Base-by-base conservation (phyloP, 2,113 vertebrate species). In the Aythya baeri region DNA sequence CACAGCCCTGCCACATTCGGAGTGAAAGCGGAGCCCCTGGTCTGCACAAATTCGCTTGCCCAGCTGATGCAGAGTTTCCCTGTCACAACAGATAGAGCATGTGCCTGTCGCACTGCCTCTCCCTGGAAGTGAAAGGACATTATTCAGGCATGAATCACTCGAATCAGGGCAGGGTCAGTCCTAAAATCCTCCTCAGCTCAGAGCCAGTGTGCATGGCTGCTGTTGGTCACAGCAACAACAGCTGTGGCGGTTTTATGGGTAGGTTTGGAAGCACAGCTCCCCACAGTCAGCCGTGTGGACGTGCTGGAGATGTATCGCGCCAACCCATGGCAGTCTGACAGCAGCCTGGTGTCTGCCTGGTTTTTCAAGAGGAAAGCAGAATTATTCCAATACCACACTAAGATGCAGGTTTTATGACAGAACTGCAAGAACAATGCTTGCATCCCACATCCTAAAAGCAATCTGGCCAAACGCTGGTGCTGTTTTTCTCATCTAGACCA, bases 61-160 rank as follows among this genome's bases (percentile, higher is more conserved):
- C 32, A 44, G 89, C 81, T 76, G 78, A 91, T 54, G 84, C 50
- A 50, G 79, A 94, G 26, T 79, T 87, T 94, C 93, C 88, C 90
- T 97, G 93, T 90, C 93, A 44, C 84, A 95, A 66, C 43, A 52
- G 29, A 86, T 86, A 7, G 62, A 70, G 79, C 4, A 3, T 5
- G 9, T 1, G 22, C 79, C 80, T 70, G 59, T 96, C 79, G 38
- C 6, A 0, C 70, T 41, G 18, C 9, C 54, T 81, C 82, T 93
- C 74, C 49, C 90, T 95, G 78, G 70, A 95, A 96, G 90, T 67
- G 94, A 95, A 89, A 65, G 89, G 86, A 65, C 80, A 79, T 96
- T 94, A 78, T 55, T 95, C 72, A 96, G 84, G 62, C 95, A 91
- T 78, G 86, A 91, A 90, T 83, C 79, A 34, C 79, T 82, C 2